Base-by-base conservation (phyloP, 2,888 invertebrate species). In the Drosophila parthenogenetica region DNA sequence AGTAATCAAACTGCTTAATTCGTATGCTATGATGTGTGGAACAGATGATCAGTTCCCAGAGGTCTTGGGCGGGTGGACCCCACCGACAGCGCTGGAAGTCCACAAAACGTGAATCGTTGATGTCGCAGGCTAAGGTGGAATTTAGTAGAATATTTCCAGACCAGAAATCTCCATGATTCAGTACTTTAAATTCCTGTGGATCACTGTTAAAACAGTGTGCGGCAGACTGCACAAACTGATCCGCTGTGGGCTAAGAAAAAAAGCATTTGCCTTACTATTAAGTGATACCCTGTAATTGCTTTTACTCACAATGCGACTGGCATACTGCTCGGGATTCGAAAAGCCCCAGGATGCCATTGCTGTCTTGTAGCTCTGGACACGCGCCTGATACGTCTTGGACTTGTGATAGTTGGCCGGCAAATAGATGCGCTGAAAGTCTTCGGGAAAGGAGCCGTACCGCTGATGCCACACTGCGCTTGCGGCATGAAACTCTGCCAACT, bases 101-200 rank as follows among this genome's bases (percentile, higher is more conserved):
- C 5, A 92, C 90, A 48, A 92, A 90, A 2, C 84, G 86, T n/a
- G 90, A 69, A 50, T 92, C 90, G 45, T 87, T 86, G 17, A 91
- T 83, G 8, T 89, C 87, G 2, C 87, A 83, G 11, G 78, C 65
- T 1, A 85, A 74, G 1, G 82, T 77, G 45, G 87, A 87, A 42
- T 84, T 89, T 3, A 91, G 64, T 89, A 91, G 87, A 4, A 92
- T 90, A 35, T 91, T 91, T 45, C 91, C 91, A 5, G 90, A 90
- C 91, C 91, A 91, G 40, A 90, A 89, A 59, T 92, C 91, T 0
- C 92, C 92, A 75, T 92, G 92, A 77, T 91, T 92, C 2, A 92
- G 77, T 0, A 92, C 92, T 53, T 87, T 88, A 16, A 92, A 90
- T 48, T 90, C 91, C 8, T 74, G 70, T 1, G 83, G 76, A 59